These are phyloP conservation scores for Empis livida DNA, from an alignment of 2,888 invertebrate genomes.

Conservation along the genomic window DNA sequence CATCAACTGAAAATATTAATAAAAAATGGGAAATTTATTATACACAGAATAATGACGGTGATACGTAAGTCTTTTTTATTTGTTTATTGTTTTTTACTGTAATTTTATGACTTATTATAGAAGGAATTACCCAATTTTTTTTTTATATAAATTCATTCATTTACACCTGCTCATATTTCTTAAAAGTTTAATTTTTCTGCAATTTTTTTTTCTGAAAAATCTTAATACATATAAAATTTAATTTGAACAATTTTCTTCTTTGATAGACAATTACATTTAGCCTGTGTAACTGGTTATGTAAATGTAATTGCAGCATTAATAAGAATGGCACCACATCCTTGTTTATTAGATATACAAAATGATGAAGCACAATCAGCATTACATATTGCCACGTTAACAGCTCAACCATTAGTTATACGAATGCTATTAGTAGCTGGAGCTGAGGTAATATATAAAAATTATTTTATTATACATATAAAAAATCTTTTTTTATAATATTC, in stretches of 20 bases:
- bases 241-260: constrained; percentile 5
- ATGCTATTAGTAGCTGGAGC: constrained; percentile 73
- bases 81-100: background rate
- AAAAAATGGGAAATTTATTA: constrained; percentile 54
- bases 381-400: constrained; percentile 73
- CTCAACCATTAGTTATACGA: constrained; percentile 59
- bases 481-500: background rate
- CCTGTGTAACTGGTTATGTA: constrained; percentile 61
- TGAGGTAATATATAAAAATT: constrained; percentile 32
- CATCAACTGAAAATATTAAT: constrained; percentile 13
- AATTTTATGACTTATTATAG: background rate
- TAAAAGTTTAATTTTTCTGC: background rate
- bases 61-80: constrained; percentile 63
- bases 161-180: background rate
- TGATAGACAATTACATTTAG: constrained; percentile 69
- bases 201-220: background rate
- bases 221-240: background rate
- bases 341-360: constrained; percentile 66
- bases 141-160: background rate
- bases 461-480: too few species aligned
- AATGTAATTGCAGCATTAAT: constrained; percentile 64
- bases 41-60: constrained; percentile 70
- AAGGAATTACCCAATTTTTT: too few species aligned
- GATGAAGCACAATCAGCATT: constrained; percentile 68
- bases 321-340: constrained; percentile 61